Evolutionary conservation across 2,797 vertebrate genomes (phyloP).

Genomic region (Bryconaethiops microstoma): DNA sequence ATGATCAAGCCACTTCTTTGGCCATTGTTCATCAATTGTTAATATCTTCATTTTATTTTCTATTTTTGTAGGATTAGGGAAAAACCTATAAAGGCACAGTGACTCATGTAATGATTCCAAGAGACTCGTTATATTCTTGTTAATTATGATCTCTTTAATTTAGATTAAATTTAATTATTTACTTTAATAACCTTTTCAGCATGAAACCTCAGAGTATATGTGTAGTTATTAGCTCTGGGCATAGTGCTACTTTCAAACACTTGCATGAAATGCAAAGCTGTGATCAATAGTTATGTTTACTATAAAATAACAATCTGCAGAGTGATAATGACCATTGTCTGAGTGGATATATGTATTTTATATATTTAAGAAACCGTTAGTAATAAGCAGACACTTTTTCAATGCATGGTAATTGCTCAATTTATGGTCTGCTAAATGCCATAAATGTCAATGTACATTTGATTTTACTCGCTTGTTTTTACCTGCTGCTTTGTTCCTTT

Average conservation of each 20-base stretch:
- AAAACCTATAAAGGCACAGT: neutral
- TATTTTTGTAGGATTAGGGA: neutral
- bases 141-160: neutral
- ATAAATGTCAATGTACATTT: too few relatives aligned
- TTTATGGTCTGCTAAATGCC: too few relatives aligned
- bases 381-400: neutral
- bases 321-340: too few relatives aligned
- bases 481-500: too few relatives aligned
- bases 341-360: neutral
- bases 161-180: neutral
- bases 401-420: too few relatives aligned
- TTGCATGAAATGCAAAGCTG: neutral
- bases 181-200: neutral
- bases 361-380: neutral
- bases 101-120: neutral
- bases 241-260: neutral
- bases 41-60: neutral
- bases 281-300: neutral
- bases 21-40: neutral
- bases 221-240: neutral
- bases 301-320: too few relatives aligned
- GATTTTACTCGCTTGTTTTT: too few relatives aligned
- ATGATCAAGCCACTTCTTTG: neutral
- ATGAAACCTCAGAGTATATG: neutral
- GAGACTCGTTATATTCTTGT: neutral